Percentiles rank a stretch among this genome's conserved stretches.
Conservation (phyloP, 2,797 vertebrate genomes). For the Macroramphosus scolopax region DNA sequence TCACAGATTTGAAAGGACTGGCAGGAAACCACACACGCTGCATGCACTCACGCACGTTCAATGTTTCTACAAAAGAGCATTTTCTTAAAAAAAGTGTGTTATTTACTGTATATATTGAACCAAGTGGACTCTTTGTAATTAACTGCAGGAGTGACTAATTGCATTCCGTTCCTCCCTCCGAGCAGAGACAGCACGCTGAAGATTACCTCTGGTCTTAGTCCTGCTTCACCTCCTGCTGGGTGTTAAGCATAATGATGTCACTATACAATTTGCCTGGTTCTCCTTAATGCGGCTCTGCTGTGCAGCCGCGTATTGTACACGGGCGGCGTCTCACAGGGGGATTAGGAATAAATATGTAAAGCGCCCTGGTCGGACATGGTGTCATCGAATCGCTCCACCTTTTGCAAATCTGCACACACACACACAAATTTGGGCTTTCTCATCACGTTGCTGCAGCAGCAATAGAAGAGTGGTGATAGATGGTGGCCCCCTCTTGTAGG, state of each 20-base stretch:
- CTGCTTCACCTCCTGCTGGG: slow-evolving; percentile 46
- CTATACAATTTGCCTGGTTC: slow-evolving; percentile 42
- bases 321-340: slow-evolving; percentile 38
- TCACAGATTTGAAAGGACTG: no score
- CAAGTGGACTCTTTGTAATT: slow-evolving; percentile 24
- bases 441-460: no score
- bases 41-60: no score
- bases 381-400: slow-evolving; percentile 49
- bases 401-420: slow-evolving; percentile 35
- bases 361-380: slow-evolving; percentile 23
- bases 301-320: slow-evolving; percentile 26
- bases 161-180: slow-evolving; percentile 14
- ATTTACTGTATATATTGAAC: no score
- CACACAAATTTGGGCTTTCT: no score
- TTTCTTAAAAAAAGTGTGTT: no score
- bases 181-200: slow-evolving; percentile 19
- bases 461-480: slow-evolving; percentile 51
- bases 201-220: slow-evolving; percentile 56
- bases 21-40: no score
- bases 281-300: slow-evolving; percentile 22
- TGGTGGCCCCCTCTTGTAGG: slow-evolving; percentile 43
- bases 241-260: slow-evolving; percentile 40
- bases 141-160: slow-evolving; percentile 26
- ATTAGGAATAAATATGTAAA: slow-evolving; percentile 49
- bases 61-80: no score